Conservation (phyloP, 1,140 invertebrate genomes). For the Cydia fagiglandana region DNA sequence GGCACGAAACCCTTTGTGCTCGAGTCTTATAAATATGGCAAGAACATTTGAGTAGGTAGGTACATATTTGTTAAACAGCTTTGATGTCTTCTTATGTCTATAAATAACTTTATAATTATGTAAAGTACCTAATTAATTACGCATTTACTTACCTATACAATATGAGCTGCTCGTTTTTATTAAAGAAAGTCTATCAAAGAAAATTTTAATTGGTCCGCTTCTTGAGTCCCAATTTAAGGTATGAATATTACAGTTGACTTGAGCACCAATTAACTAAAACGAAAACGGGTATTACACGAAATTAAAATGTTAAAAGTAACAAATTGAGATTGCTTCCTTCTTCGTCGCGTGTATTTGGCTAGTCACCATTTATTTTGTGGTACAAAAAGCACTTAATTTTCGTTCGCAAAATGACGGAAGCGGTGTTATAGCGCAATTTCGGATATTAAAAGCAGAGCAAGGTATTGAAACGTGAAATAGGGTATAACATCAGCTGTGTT, state of each 20-base stretch:
- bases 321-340: conserved; percentile 16
- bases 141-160: no score
- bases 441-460: not conserved
- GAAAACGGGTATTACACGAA: conserved; percentile 23
- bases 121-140: no score
- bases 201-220: not conserved
- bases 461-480: no score
- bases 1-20: no score
- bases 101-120: no score
- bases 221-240: not conserved
- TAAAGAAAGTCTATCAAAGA: no score
- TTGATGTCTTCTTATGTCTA: no score
- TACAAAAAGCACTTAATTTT: conserved; percentile 7
- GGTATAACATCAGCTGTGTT: no score
- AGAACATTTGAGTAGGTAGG: no score
- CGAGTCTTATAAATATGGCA: no score
- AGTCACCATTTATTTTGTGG: conserved; percentile 21
- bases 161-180: no score
- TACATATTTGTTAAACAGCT: no score
- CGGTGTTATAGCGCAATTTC: not conserved
- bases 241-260: not conserved
- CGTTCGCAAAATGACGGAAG: not conserved
- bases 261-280: conserved; percentile 7
- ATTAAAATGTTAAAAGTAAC: conserved; percentile 21
- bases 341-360: conserved; percentile 22